phyloP scores from a whole-genome alignment of 2,797 vertebrate species.

The Protonibea diacanthus region DNA sequence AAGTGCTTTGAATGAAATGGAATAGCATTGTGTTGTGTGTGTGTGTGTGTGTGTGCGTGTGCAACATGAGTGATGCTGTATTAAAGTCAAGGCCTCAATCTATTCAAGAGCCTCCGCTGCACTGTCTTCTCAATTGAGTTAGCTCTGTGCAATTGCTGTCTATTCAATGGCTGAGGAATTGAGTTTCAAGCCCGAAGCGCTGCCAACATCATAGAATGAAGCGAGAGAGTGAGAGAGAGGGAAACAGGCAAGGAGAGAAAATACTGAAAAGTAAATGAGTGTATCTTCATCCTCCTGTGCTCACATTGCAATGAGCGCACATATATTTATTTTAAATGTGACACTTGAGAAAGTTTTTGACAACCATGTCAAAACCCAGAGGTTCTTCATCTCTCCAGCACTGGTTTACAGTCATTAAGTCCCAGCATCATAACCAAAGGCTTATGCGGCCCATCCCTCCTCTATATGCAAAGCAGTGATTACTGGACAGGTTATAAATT shows the following conservation, averaged over 20 bases:
- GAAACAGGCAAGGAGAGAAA: constrained; percentile 44
- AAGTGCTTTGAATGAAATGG: constrained; percentile 80
- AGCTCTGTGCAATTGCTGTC: constrained; percentile 85
- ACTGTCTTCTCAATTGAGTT: constrained; percentile 87
- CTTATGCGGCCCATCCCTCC: constrained; percentile 53
- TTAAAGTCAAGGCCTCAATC: constrained; percentile 86
- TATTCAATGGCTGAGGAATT: constrained; percentile 88
- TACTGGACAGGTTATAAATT: constrained; percentile 77
- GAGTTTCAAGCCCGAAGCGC: constrained; percentile 86
- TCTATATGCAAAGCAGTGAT: constrained; percentile 76
- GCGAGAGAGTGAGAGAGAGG: constrained; percentile 46
- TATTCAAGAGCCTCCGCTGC: constrained; percentile 85
- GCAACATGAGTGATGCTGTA: constrained; percentile 80
- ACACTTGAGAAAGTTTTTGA: constrained; percentile 73
- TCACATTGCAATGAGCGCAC: constrained; percentile 53
- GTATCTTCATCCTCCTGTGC: constrained; percentile 68
- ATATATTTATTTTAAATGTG: constrained; percentile 72
- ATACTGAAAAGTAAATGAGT: constrained; percentile 69
- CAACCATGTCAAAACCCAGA: constrained; percentile 59
- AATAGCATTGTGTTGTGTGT: constrained; percentile 78
- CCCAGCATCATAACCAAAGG: constrained; percentile 58
- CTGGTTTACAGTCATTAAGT: constrained; percentile 61
- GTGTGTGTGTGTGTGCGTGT: constrained; percentile 71
- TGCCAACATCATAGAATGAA: constrained; percentile 78
- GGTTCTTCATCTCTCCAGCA: constrained; percentile 54